Percentiles rank a stretch among this genome's conserved stretches.
These are phyloP conservation scores for Riparia riparia DNA, from an alignment of 2,113 vertebrate species.

Conservation along the genomic window DNA sequence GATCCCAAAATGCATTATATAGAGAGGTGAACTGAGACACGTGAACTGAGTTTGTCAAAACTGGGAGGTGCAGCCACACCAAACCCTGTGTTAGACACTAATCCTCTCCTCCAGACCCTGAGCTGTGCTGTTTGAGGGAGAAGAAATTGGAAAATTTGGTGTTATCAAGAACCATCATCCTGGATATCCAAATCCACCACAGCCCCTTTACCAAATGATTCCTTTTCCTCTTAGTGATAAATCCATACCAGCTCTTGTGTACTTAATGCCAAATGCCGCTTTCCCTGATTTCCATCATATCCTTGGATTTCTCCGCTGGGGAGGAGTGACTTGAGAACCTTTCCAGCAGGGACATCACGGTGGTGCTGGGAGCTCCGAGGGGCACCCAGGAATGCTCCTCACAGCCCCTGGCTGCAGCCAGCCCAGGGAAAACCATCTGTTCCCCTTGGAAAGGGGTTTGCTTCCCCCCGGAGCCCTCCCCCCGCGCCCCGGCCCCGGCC, in stretches of 20 bases:
- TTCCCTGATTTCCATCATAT: neutral
- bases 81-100: neutral
- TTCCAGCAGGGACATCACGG: slow-evolving; percentile 3
- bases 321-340: neutral
- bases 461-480: neutral
- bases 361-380: neutral
- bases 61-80: neutral
- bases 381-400: neutral
- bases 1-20: neutral
- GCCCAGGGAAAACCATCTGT: slow-evolving; percentile 54
- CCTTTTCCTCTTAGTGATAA: neutral
- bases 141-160: neutral
- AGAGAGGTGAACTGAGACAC: neutral
- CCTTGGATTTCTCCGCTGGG: neutral
- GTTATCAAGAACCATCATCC: fast-evolving
- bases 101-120: neutral
- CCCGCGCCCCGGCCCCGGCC: neutral
- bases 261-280: neutral
- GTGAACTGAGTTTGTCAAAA: neutral
- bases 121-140: neutral
- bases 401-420: neutral
- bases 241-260: neutral
- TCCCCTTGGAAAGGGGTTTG: slow-evolving; percentile 43
- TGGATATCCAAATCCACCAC: neutral
- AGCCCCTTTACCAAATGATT: neutral